Evolutionary conservation across 2,888 invertebrate genomes (phyloP), one percentile per base, ranked within the genome.

Genomic region (Orthosia gothica): DNA sequence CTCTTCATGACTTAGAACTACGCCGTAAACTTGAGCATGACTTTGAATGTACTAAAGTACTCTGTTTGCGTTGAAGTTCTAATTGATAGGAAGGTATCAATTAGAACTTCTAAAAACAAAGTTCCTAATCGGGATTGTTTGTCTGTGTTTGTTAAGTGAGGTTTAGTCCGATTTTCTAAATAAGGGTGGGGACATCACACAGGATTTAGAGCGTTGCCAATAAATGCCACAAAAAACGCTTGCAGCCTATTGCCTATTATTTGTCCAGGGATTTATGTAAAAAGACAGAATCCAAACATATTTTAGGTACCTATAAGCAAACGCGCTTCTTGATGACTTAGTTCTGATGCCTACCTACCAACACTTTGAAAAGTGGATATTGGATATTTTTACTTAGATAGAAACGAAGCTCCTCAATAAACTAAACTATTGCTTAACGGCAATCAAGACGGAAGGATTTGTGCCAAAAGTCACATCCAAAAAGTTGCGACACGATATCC

Each of bases 81-180:
- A n/a, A n/a, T n/a, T n/a, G n/a, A n/a, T n/a, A n/a, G n/a, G n/a
- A n/a, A n/a, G n/a, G n/a, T 69, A 50, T 45, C 57, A 57, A 45
- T 74, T 78, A 57, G 55, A 74, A 79, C 57, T 74, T 78, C 49
- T 75, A 75, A 77, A 74, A 77, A 75, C 61, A 74, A 61, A 57
- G 64, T 81, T 81, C 9, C 52, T 58, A 63, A 26, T 58, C 40
- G 40, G 40, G 7, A 40, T 40, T n/a, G 23, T 73, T 47, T 52
- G 79, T 23, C 26, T 50, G 40, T 23, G 70, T 49, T 54, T 20
- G 20, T 7, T 74, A 16, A 55, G 54, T 11, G 61, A 13, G 18
- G 18, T n/a, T 70, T 16, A 55, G 45, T 50, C 45, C 15, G 12
- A 70, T 58, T 54, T 79, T 70, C 2, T 5, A 49, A 1, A 11